Percentiles rank a stretch among this genome's conserved stretches.
Conservation (phyloP, 2,797 vertebrate genomes). For the Urophycis tenuis region DNA sequence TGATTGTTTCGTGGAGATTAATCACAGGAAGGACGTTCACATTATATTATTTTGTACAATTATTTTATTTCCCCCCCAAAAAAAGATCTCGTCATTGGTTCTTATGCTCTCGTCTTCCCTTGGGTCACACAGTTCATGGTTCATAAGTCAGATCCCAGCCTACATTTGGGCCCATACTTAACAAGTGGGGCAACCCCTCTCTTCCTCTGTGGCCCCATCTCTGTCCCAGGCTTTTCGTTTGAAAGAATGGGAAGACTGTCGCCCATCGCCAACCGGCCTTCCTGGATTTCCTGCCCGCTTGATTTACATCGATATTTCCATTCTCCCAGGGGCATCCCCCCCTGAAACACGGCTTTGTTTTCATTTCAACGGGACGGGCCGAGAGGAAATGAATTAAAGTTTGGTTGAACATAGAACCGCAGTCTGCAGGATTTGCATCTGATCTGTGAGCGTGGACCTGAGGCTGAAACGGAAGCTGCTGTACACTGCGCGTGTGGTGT, state of each 20-base stretch:
- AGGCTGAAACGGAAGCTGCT: constrained; percentile 14
- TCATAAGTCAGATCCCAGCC: not conserved
- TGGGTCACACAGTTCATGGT: not conserved
- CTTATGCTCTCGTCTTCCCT: not conserved
- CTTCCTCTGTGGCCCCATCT: constrained; percentile 18
- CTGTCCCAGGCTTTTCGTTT: constrained; percentile 19
- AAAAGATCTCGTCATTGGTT: not conserved
- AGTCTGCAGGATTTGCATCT: constrained; percentile 8
- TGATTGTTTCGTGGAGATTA: not conserved
- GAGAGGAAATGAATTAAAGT: constrained; percentile 14
- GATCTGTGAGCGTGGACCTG: constrained; percentile 1
- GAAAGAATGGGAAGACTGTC: constrained; percentile 22
- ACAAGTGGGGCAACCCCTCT: constrained; percentile 13
- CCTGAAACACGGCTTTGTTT: constrained; percentile 21
- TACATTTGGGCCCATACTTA: not conserved
- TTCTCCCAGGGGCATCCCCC: constrained; percentile 8
- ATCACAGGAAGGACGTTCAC: not conserved
- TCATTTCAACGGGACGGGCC: not conserved
- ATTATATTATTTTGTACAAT: not conserved
- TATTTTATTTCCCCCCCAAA: no score
- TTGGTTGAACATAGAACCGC: not conserved
- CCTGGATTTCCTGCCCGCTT: constrained; percentile 29
- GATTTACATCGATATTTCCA: constrained; percentile 20
- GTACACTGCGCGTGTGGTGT: constrained; percentile 2
- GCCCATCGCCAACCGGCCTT: constrained; percentile 20